Evolutionary conservation across 2,888 invertebrate genomes (phyloP).

Genomic region (Lasioglossum morio): DNA sequence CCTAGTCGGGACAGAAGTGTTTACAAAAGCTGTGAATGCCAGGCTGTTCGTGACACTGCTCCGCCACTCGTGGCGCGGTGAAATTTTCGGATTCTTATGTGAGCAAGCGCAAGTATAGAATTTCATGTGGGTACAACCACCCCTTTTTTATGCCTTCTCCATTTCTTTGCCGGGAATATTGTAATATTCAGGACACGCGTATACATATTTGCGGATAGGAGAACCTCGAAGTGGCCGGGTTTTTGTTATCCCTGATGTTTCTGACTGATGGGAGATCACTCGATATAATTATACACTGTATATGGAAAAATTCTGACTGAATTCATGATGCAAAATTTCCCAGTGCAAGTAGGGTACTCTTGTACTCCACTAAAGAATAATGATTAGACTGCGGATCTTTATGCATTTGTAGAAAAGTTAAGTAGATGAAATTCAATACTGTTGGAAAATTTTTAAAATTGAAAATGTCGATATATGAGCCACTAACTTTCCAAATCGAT

Average conservation of each 20-base stretch:
- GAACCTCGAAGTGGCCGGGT: neutral
- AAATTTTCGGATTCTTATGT: conserved; percentile 58
- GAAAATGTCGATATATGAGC: no score
- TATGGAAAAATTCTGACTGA: neutral
- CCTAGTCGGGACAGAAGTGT: conserved; percentile 65
- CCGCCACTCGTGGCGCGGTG: conserved; percentile 42
- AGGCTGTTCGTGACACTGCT: conserved; percentile 80
- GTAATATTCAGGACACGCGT: conserved; percentile 62
- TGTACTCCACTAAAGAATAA: no score
- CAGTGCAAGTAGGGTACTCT: no score
- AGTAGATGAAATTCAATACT: no score
- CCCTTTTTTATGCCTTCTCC: conserved; percentile 29
- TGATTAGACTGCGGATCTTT: no score
- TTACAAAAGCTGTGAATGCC: conserved; percentile 81
- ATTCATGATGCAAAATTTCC: neutral
- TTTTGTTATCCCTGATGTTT: conserved; percentile 51
- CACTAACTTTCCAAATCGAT: no score
- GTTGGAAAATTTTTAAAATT: no score
- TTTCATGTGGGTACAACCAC: conserved; percentile 67
- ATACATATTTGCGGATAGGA: conserved; percentile 39
- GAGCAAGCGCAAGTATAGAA: conserved; percentile 61
- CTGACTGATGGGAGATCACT: neutral
- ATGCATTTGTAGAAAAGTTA: no score
- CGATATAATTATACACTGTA: neutral
- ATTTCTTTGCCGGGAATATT: conserved; percentile 55